phyloP scores from a whole-genome alignment of 2,888 invertebrate species.

The Antheraea yamamai region DNA sequence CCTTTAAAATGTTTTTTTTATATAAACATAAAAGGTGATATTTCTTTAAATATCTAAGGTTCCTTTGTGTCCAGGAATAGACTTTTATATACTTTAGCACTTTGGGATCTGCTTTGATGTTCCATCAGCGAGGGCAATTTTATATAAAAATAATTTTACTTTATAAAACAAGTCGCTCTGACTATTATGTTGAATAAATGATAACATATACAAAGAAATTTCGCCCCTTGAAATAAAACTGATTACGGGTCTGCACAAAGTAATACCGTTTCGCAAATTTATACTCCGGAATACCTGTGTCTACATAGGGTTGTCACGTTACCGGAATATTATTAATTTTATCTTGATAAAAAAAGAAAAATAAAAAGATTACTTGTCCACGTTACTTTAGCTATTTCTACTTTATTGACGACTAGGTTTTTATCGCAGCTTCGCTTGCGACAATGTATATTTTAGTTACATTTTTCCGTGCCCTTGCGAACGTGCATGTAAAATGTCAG shows the following conservation, averaged over 20 bases:
- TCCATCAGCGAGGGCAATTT: not conserved
- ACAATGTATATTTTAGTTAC: too few species aligned
- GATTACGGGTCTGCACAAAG: constrained; percentile 20
- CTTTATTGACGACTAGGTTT: not conserved
- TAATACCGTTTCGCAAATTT: constrained; percentile 32
- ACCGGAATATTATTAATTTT: constrained; percentile 12
- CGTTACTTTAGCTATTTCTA: not conserved
- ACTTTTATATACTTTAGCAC: not conserved
- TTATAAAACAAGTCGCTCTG: not conserved
- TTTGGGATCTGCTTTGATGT: not conserved
- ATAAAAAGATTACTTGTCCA: not conserved
- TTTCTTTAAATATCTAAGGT: not conserved
- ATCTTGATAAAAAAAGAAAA: not conserved
- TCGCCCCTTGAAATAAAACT: constrained; percentile 15
- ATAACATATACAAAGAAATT: constrained; percentile 14
- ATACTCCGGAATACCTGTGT: constrained; percentile 29
- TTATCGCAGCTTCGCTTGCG: too few species aligned
- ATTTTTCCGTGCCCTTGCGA: too few species aligned
- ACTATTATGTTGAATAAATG: not conserved
- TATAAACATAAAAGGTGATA: too few species aligned
- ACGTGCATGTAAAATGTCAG: too few species aligned
- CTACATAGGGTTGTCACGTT: constrained; percentile 26
- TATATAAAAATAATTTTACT: not conserved
- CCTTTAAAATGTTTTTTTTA: too few species aligned
- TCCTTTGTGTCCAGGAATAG: not conserved